Percentiles rank a stretch among this genome's conserved stretches.
Conservation (phyloP, 2,797 vertebrate species). For the Rhincodon typus region DNA sequence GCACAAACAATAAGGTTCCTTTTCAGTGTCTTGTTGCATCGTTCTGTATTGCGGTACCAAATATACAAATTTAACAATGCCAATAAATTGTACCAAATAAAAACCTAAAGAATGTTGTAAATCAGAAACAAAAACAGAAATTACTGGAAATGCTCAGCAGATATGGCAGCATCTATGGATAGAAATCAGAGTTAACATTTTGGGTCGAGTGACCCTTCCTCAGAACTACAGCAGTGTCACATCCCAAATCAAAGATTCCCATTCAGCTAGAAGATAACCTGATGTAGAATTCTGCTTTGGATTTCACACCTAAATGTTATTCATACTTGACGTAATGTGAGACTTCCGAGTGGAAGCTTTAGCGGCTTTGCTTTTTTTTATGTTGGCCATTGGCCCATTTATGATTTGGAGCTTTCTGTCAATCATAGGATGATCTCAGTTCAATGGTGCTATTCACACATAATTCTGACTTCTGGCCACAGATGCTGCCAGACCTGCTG, state of each 20-base stretch:
- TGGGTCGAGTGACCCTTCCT: too few species aligned
- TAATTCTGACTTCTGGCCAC: too few species aligned
- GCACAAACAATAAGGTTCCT: background rate
- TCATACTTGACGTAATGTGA: background rate
- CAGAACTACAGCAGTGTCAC: too few species aligned
- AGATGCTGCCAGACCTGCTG: too few species aligned
- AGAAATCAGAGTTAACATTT: too few species aligned
- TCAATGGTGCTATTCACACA: background rate
- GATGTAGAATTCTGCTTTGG: background rate
- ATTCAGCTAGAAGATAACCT: background rate
- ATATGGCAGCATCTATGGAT: too few species aligned
- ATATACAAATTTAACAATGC: background rate
- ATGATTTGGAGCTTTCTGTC: background rate
- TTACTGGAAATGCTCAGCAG: too few species aligned
- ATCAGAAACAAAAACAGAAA: too few species aligned
- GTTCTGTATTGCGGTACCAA: background rate
- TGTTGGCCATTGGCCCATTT: background rate
- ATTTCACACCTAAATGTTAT: background rate
- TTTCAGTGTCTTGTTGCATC: background rate
- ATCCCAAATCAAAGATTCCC: background rate
- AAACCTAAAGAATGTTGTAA: too few species aligned
- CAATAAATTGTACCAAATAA: too few species aligned
- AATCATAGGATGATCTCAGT: background rate
- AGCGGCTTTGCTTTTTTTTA: background rate
- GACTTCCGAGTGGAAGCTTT: background rate